A percentile compares a stretch with the other conserved stretches of the same genome.
phyloP scores from a whole-genome alignment of 1,140 invertebrate species.

The Tachypleus tridentatus region DNA sequence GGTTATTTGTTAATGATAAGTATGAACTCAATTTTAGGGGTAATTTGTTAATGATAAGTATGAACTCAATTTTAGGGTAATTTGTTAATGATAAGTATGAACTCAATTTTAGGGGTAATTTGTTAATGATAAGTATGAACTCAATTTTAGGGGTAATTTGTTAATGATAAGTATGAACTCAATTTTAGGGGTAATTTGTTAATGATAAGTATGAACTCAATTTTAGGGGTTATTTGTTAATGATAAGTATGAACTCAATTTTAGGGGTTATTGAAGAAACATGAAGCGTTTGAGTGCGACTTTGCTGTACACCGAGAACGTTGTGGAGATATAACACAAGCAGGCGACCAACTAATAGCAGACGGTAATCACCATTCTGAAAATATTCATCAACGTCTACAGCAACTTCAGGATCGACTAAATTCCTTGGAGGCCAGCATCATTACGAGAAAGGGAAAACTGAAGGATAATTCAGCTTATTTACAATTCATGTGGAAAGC shows the following conservation, averaged over 20 bases:
- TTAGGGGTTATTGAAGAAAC: conserved; percentile 86
- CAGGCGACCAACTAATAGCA: conserved; percentile 66
- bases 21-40: conserved; percentile 40
- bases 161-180: conserved; percentile 33
- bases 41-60: conserved; percentile 40
- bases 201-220: conserved; percentile 32
- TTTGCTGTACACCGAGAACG: conserved; percentile 87
- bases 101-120: conserved; percentile 43
- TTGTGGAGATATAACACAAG: conserved; percentile 77
- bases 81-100: conserved; percentile 37
- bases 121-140: conserved; percentile 35
- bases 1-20: conserved; percentile 59
- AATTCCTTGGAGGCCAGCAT: conserved; percentile 75
- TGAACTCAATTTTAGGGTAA: conserved; percentile 43
- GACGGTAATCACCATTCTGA: conserved; percentile 89
- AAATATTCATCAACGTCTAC: conserved; percentile 71
- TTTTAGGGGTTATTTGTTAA: conserved; percentile 45
- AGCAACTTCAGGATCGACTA: conserved; percentile 71
- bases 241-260: conserved; percentile 32
- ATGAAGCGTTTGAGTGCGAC: conserved; percentile 97
- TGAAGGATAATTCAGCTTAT: conserved; percentile 95
- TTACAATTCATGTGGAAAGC: conserved; percentile 99
- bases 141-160: conserved; percentile 45
- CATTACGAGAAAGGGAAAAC: conserved; percentile 63
- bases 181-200: conserved; percentile 48